Conservation (phyloP, 1,140 invertebrate species). For the Anoplolepis gracilipes region DNA sequence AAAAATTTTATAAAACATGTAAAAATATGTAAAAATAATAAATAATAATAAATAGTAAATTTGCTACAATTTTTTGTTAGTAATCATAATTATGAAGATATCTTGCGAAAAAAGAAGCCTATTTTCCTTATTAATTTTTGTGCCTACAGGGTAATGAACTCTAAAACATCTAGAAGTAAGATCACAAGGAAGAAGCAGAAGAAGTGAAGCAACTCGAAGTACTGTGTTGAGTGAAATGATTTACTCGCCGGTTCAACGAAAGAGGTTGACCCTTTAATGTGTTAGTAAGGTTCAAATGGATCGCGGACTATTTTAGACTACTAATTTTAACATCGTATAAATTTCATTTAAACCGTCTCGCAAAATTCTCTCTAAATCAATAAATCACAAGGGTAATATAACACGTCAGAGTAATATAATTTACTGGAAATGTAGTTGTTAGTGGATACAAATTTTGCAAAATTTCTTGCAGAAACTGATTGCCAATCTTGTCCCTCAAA, state of each 20-base stretch:
- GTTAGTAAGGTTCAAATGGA: slow-evolving; percentile 40
- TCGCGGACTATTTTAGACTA: slow-evolving; percentile 13
- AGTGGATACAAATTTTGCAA: not conserved
- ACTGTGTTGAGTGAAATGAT: slow-evolving; percentile 42
- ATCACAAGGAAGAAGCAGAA: not conserved
- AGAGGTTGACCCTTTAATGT: slow-evolving; percentile 24
- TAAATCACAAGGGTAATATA: not conserved
- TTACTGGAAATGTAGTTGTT: not conserved
- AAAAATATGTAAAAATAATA: too few species aligned
- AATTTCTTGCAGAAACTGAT: not conserved
- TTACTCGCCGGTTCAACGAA: slow-evolving; percentile 27
- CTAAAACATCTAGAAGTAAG: slow-evolving; percentile 4
- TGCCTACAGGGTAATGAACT: slow-evolving; percentile 1
- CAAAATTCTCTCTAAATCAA: not conserved
- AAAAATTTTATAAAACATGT: not conserved
- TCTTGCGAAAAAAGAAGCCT: not conserved
- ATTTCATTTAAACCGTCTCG: slow-evolving; percentile 5
- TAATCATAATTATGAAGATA: not conserved
- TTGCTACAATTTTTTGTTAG: not conserved
- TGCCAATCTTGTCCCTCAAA: not conserved
- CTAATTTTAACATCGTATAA: slow-evolving; percentile 53
- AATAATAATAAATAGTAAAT: too few species aligned
- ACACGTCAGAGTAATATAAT: not conserved
- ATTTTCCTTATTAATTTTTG: not conserved
- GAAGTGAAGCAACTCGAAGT: not conserved